Evolutionary conservation across 2,888 invertebrate species (phyloP), one percentile per base, ranked within the genome.

Genomic region (Pachydiplax longipennis): DNA sequence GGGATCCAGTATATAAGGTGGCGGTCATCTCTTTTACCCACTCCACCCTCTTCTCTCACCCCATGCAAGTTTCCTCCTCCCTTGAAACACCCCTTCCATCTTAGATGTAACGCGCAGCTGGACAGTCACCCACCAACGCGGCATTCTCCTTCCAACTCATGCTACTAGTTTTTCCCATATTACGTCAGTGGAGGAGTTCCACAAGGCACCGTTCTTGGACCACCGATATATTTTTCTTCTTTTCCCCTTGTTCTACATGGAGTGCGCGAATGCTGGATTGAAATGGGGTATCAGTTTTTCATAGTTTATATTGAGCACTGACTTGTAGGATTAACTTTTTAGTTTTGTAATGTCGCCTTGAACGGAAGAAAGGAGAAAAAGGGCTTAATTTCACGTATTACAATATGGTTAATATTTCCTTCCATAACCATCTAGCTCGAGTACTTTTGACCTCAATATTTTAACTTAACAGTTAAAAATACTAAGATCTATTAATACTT

Each of bases 1-100:
- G 87, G 87, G 87, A 65, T 35, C 61, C 40, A 61, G 87, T 87
- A 87, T 87, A 87, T 87, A 87, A 87, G 58, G 87, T 61, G 61
- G 87, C 61, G 87, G 87, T 87, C 87, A 87, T 87, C 87, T 87
- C 87, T 87, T 58, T 61, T 61, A 37, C 87, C 87, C 87, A 73
- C 87, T 87, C 61, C 18, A n/a, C n/a, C 65, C 61, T 35, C 83
- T 58, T 25, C 83, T 35, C 35, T 31, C 13, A 25, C 6, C 87
- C 37, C 40, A n/a, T 22, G n/a, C 81, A n/a, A 61, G 2, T 15
- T 15, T 12, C 61, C 1, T 37, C 58, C 53, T 53, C 37, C 15
- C 65, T n/a, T n/a, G 35, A n/a, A 58, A 31, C 35, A 31, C 61
- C 65, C 15, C 44, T 40, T 40, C 37, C 18, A 31, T 61, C 87